Evolutionary conservation across 2,888 invertebrate species (phyloP).

Genomic region (Lepidonotus clava): DNA sequence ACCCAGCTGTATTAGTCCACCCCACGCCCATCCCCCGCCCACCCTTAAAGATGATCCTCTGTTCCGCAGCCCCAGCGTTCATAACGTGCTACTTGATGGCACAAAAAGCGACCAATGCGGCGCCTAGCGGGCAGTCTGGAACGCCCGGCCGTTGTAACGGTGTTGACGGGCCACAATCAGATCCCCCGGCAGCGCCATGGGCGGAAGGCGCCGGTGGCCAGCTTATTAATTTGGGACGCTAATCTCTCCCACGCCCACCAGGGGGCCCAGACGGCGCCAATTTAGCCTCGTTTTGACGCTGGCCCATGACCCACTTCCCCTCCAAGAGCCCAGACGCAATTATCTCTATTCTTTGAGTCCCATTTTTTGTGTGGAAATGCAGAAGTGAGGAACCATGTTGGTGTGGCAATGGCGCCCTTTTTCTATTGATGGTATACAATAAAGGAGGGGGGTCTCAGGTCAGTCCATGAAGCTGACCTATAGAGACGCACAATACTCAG

Average conservation of each 20-base stretch:
- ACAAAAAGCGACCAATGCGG: too few species aligned
- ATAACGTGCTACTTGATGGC: too few species aligned
- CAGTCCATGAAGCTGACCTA: too few species aligned
- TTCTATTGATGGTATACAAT: too few species aligned
- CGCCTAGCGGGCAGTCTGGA: not conserved
- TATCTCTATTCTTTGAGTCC: not conserved
- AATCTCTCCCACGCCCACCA: not conserved
- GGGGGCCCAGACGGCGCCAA: slow-evolving; percentile 19
- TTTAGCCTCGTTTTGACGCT: slow-evolving; percentile 1
- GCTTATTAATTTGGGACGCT: not conserved
- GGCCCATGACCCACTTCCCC: not conserved
- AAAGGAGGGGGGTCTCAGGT: too few species aligned
- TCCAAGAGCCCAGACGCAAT: not conserved
- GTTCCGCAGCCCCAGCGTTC: too few species aligned
- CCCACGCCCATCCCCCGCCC: not conserved
- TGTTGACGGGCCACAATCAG: not conserved
- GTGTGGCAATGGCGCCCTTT: not conserved
- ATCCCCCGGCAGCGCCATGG: not conserved
- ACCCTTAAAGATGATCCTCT: not conserved
- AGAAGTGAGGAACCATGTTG: not conserved
- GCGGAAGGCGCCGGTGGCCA: not conserved
- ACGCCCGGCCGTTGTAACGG: not conserved
- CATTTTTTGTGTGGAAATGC: not conserved
- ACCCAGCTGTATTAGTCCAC: not conserved
- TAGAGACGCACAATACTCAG: too few species aligned